phyloP scores from a whole-genome alignment of 2,797 vertebrate species.

The Odontamblyopus lacepedii region DNA sequence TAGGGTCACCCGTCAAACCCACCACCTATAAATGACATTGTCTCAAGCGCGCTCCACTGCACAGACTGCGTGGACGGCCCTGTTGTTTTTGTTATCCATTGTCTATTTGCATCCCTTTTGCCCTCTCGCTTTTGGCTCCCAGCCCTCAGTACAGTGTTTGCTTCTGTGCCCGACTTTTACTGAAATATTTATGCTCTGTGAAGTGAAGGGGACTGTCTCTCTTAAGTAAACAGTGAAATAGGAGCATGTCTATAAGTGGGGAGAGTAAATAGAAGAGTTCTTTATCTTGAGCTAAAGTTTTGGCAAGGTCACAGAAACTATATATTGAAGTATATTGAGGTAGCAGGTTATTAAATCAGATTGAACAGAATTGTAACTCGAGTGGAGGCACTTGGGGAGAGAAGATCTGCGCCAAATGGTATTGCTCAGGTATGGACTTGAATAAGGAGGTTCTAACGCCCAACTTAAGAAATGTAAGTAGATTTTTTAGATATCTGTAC shows the following conservation, averaged over 20 bases:
- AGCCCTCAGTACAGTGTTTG: constrained; percentile 36
- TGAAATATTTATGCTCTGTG: constrained; percentile 64
- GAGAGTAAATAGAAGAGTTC: constrained; percentile 20
- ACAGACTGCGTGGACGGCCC: constrained; percentile 52
- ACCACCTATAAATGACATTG: constrained; percentile 69
- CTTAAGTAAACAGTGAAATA: constrained; percentile 46
- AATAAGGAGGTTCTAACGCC: background rate
- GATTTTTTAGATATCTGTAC: too few species aligned
- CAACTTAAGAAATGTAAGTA: too few species aligned
- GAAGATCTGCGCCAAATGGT: background rate
- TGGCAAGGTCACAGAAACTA: constrained; percentile 13
- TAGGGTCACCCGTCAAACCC: constrained; percentile 73
- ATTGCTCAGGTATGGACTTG: background rate
- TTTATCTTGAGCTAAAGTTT: constrained; percentile 12
- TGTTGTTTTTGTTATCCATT: constrained; percentile 69
- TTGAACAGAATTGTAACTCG: background rate
- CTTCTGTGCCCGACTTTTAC: constrained; percentile 43
- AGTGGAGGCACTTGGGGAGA: constrained; percentile 7
- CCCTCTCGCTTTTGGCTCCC: constrained; percentile 31
- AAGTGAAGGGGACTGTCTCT: constrained; percentile 46
- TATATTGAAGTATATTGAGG: constrained; percentile 5
- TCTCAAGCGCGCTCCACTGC: constrained; percentile 61
- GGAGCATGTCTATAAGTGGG: constrained; percentile 32
- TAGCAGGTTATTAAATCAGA: background rate
- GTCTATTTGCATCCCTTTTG: constrained; percentile 65